A percentile compares a stretch with the other conserved stretches of the same genome.
Conservation (phyloP, 2,888 invertebrate species). For the Acanthosepion esculentum region DNA sequence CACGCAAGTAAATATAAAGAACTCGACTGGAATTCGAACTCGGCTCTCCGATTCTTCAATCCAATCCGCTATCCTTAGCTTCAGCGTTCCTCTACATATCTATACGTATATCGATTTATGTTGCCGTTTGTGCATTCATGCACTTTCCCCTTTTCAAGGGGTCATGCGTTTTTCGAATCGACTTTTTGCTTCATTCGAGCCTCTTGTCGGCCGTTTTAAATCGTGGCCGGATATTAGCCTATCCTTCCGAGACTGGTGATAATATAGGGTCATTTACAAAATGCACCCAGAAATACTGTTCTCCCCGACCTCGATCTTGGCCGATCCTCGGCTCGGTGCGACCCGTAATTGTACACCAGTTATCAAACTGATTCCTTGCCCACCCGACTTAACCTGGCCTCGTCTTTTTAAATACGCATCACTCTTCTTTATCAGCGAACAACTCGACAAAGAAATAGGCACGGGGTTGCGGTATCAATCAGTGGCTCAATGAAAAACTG, state of each 20-base stretch:
- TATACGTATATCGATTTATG: no score
- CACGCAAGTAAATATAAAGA: no score
- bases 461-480: background rate
- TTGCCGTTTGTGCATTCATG: no score
- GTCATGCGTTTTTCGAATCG: background rate
- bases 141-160: no score
- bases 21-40: no score
- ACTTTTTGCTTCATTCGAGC: no score
- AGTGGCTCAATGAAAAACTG: background rate
- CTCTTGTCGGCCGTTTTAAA: background rate
- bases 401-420: conserved; percentile 2
- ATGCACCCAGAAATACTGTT: background rate
- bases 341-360: background rate
- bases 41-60: no score
- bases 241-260: background rate
- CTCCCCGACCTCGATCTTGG: background rate
- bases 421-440: background rate
- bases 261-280: background rate
- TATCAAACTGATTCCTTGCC: background rate
- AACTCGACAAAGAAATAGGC: background rate
- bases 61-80: no score
- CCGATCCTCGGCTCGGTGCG: background rate
- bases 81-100: no score
- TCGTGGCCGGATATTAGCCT: background rate
- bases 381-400: background rate